Evolutionary conservation across 2,113 vertebrate genomes (phyloP), one percentile per base, ranked within the genome.

Genomic region (Tragelaphus scriptus): DNA sequence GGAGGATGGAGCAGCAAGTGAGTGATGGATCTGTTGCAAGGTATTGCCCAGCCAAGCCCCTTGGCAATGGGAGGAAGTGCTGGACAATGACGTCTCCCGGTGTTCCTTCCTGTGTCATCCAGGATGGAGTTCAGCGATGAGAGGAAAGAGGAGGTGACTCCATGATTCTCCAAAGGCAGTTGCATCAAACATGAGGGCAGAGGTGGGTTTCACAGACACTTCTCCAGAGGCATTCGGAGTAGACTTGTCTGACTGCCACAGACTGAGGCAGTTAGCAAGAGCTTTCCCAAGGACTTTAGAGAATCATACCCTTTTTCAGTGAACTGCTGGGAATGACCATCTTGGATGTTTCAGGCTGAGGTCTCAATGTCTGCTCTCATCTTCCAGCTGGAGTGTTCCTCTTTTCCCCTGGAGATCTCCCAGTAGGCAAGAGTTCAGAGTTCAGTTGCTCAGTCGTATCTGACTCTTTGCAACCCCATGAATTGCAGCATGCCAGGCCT

Each of bases 181-280:
- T 14, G 16, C 25, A n/a, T 28, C 25, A 17, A 53, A 23, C 10
- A 44, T 21, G 2, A 14, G 14, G 49, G 6, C 11, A 51, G 36
- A 90, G 1, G 11, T 3, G 3, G n/a, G 36, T 6, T 14, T 79
- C 53, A 25, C 8, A 2, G 44, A 28, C 51, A 12, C 51, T 86
- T 40, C 63, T 21, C 17, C 2, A 3, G 36, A 14, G 51, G 30
- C 0, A 0, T 12, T 12, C 4, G 1, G 30, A 55, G 6, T 23
- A n/a, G 14, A 17, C 4, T 10, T 21, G n/a, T 19, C 14, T 10
- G 8, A 8, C 68, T 51, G 40, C 44, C 47, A 12, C 32, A 15
- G 36, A n/a, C 17, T 13, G 40, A 26, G 4, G 85, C 15, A 7
- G 44, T 6, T 7, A 58, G 4, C 25, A 6, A 7, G 15, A 36